These are phyloP conservation scores for Smutsia temminckii DNA, from an alignment of 2,797 vertebrate species.

Conservation along the genomic window DNA sequence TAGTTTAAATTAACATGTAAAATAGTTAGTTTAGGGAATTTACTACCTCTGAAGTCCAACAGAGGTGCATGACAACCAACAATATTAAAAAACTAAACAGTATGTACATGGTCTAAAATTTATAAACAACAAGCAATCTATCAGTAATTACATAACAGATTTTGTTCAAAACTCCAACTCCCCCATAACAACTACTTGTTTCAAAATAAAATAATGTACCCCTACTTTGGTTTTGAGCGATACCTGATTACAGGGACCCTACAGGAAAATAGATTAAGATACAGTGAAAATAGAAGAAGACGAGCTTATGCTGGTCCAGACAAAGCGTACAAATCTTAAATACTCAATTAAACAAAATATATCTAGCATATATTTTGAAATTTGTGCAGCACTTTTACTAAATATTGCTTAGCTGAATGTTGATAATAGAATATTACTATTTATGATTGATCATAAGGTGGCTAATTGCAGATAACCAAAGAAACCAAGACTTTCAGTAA, in stretches of 20 bases:
- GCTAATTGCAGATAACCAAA: slow-evolving; percentile 39
- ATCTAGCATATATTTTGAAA: not conserved
- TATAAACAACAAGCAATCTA: not conserved
- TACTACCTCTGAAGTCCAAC: not conserved
- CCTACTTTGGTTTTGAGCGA: slow-evolving; percentile 26
- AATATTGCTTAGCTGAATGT: not conserved
- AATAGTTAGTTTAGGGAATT: slow-evolving; percentile 37
- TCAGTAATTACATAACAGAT: not conserved
- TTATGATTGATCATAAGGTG: slow-evolving; percentile 11
- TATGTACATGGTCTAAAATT: not conserved
- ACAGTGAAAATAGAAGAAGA: not conserved
- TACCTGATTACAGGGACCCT: not conserved
- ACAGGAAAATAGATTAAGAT: slow-evolving; percentile 26
- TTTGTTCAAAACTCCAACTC: not conserved
- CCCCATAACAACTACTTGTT: slow-evolving; percentile 19
- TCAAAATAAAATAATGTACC: slow-evolving; percentile 26
- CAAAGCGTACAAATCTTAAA: slow-evolving; percentile 6
- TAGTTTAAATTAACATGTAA: slow-evolving; percentile 64
- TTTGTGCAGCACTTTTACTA: not conserved
- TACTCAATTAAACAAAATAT: slow-evolving; percentile 13
- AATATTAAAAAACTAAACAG: not conserved
- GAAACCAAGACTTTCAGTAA: slow-evolving; percentile 42
- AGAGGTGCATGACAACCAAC: not conserved
- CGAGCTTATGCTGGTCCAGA: not conserved
- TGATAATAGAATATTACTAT: not conserved